Conservation (phyloP, 2,888 invertebrate species). For the Hipparchia semele region DNA sequence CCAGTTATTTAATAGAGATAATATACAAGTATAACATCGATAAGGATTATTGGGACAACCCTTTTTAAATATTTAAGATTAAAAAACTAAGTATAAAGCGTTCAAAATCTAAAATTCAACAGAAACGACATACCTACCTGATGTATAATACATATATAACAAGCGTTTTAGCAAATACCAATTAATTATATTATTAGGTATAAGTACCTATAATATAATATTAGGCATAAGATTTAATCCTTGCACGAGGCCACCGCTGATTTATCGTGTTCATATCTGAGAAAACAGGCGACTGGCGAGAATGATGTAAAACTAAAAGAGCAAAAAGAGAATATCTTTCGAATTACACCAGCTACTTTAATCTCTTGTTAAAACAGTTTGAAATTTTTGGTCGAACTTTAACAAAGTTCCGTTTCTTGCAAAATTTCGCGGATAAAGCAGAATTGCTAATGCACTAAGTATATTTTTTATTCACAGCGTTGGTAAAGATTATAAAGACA, state of each 20-base stretch:
- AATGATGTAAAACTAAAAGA: conserved; percentile 1
- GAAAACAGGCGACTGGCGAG: not conserved
- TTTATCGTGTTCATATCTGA: conserved; percentile 2
- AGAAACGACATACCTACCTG: no score
- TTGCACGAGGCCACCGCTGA: not conserved
- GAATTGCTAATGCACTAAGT: not conserved
- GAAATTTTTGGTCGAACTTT: not conserved
- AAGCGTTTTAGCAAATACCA: no score
- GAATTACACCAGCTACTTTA: not conserved
- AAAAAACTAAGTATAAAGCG: no score
- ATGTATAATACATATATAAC: no score
- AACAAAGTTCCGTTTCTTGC: not conserved
- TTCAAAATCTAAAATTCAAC: no score
- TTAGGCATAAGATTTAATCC: not conserved
- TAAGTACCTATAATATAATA: no score
- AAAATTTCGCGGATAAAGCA: not conserved
- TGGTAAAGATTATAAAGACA: not conserved
- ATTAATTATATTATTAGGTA: no score
- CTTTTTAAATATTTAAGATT: no score
- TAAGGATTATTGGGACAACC: no score
- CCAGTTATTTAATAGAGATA: no score
- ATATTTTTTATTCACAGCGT: not conserved
- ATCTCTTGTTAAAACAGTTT: conserved; percentile 4
- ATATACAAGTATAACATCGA: no score
- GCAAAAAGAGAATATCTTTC: not conserved